Conservation (phyloP, 2,113 vertebrate genomes). For the Catharus bicknelli region DNA sequence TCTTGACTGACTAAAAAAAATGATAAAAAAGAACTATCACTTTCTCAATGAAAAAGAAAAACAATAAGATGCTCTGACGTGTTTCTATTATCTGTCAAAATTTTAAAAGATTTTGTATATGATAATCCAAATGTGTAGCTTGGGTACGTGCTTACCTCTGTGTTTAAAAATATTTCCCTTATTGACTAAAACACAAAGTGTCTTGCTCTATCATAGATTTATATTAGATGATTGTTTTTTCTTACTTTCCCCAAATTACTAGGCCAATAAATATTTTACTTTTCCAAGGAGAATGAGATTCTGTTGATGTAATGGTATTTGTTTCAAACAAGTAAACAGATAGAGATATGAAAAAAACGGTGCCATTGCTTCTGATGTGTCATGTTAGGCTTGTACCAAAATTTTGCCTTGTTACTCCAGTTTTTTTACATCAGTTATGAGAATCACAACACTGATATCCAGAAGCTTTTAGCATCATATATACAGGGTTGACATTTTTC, state of each 20-base stretch:
- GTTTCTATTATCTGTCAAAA: background rate
- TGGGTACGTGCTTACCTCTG: background rate
- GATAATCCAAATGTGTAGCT: background rate
- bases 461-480: background rate
- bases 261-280: background rate
- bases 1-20: background rate
- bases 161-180: background rate
- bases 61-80: background rate
- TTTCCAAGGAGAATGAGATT: background rate
- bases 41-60: background rate
- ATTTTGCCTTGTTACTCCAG: background rate
- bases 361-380: background rate
- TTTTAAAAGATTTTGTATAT: background rate
- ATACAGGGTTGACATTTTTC: background rate
- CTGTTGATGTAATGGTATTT: background rate
- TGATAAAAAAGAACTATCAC: accelerated
- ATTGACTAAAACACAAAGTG: background rate
- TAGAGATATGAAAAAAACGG: accelerated
- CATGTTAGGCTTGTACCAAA: background rate
- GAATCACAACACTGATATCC: background rate
- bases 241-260: background rate
- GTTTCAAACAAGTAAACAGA: background rate
- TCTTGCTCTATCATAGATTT: background rate
- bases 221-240: background rate
- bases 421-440: background rate